phyloP scores from a whole-genome alignment of 2,113 vertebrate species.

The Platichthys flesus region DNA sequence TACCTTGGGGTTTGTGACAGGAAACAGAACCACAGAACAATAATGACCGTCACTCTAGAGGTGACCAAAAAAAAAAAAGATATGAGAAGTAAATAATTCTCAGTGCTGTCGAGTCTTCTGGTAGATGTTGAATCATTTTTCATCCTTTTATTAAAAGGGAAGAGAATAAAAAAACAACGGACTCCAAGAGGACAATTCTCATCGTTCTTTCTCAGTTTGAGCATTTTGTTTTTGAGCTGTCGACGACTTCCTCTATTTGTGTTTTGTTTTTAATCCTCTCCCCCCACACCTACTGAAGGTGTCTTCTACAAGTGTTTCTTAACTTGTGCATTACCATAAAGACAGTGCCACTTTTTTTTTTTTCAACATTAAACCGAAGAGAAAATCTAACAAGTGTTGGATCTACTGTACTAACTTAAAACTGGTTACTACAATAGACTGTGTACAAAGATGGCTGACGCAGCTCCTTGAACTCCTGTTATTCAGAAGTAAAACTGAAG shows the following conservation, averaged over 20 bases:
- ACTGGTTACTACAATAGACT: no score
- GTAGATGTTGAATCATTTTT: slow-evolving; percentile 62
- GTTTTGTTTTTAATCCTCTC: no score
- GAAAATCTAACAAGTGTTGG: no score
- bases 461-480: no score
- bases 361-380: no score
- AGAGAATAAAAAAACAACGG: slow-evolving; percentile 54
- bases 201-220: slow-evolving; percentile 9
- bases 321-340: no score
- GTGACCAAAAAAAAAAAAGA: slow-evolving; percentile 20
- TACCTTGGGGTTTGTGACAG: slow-evolving; percentile 31
- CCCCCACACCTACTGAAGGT: not conserved
- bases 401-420: no score
- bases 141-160: slow-evolving; percentile 66
- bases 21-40: slow-evolving; percentile 1
- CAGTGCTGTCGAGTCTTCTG: slow-evolving; percentile 40
- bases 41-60: slow-evolving; percentile 20
- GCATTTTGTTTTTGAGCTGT: not conserved
- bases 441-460: no score
- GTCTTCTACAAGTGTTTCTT: not conserved
- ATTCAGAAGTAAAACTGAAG: no score
- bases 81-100: slow-evolving; percentile 7
- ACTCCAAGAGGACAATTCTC: slow-evolving; percentile 12
- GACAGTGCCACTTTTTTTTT: not conserved
- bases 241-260: no score